These are phyloP conservation scores for Plagodis pulveraria DNA, from an alignment of 2,888 invertebrate genomes.

Conservation along the genomic window DNA sequence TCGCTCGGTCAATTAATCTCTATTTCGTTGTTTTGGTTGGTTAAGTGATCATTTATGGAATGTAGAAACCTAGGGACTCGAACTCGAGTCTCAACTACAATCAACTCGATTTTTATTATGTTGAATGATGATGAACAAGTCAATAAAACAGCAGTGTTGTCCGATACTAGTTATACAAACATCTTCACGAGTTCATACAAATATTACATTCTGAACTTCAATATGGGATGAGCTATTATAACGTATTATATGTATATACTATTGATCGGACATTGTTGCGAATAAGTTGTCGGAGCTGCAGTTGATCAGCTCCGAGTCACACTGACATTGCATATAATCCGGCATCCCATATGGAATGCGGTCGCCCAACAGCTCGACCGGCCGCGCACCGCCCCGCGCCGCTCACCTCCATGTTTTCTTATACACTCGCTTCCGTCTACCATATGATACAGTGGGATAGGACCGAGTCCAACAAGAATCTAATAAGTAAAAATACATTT, in stretches of 20 bases:
- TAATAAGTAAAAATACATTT: conserved; percentile 39
- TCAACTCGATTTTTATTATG: too few species aligned
- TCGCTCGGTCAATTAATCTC: too few species aligned
- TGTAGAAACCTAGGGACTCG: too few species aligned
- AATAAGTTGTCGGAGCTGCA: conserved; percentile 52
- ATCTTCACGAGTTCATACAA: conserved; percentile 35
- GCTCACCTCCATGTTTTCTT: conserved; percentile 78
- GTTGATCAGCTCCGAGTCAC: conserved; percentile 62
- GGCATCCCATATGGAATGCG: conserved; percentile 83
- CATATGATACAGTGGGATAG: conserved; percentile 78
- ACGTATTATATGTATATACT: conserved; percentile 12
- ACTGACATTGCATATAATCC: conserved; percentile 83
- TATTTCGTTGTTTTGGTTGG: too few species aligned
- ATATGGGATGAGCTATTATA: not conserved
- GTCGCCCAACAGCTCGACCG: conserved; percentile 74
- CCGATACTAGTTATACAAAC: conserved; percentile 55
- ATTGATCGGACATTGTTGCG: conserved; percentile 49
- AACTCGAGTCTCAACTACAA: too few species aligned
- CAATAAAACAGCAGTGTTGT: not conserved
- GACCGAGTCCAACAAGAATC: conserved; percentile 71
- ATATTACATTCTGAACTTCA: too few species aligned
- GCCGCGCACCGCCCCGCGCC: conserved; percentile 66
- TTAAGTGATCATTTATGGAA: too few species aligned
- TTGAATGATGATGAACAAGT: too few species aligned
- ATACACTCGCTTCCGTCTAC: conserved; percentile 73